phyloP scores from a whole-genome alignment of 2,888 invertebrate genomes.

The Nipponacmea schrenckii region DNA sequence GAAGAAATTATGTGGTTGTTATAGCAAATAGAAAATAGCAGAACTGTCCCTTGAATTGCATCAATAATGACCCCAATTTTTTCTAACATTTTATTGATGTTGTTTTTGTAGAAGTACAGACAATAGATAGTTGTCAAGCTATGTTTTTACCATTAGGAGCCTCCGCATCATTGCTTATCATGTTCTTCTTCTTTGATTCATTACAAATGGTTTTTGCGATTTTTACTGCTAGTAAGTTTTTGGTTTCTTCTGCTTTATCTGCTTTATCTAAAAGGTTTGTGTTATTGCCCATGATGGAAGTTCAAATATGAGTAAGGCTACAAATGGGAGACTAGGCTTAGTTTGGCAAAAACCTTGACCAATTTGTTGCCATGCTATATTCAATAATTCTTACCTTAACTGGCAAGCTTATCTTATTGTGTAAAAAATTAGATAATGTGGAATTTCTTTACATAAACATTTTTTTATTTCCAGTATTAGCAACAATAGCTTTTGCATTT shows the following conservation, averaged over 20 bases:
- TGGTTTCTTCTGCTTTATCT: not conserved
- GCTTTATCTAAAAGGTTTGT: not conserved
- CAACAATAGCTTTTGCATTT: conserved; percentile 95
- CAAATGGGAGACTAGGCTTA: no score
- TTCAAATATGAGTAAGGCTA: no score
- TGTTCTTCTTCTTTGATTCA: conserved; percentile 99
- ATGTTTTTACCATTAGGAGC: conserved; percentile 92
- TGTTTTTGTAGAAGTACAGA: conserved; percentile 78
- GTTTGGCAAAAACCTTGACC: no score
- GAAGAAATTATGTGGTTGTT: no score
- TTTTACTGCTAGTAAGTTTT: conserved; percentile 90
- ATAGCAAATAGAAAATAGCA: no score
- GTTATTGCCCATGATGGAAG: no score
- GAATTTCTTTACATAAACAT: no score
- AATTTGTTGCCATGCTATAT: no score
- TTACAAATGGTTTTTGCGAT: conserved; percentile 88
- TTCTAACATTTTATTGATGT: not conserved
- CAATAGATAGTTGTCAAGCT: conserved; percentile 96
- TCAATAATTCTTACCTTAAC: no score
- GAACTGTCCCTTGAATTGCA: no score
- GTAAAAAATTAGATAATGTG: no score
- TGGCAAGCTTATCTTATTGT: no score
- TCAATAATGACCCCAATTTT: not conserved
- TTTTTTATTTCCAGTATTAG: conserved; percentile 78
- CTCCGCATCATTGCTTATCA: conserved; percentile 92